Base-by-base conservation (phyloP, 2,797 vertebrate genomes). In the Catharus ustulatus region DNA sequence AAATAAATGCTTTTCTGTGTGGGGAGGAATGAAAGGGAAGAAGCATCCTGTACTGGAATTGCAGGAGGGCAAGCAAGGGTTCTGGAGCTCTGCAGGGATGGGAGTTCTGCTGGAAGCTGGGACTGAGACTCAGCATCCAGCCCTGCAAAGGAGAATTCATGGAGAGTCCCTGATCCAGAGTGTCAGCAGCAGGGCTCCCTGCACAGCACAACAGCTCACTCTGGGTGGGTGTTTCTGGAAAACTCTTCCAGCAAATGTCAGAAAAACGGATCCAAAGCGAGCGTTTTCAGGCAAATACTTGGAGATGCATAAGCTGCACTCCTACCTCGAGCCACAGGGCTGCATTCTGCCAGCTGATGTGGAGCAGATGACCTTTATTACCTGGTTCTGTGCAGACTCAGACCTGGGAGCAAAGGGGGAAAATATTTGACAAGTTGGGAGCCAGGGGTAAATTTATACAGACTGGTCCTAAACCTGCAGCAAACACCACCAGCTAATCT, bases 341-440 rank as follows among this genome's bases (percentile, higher is more conserved):
- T 48, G 75, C 15, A 15, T 77, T 42, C 10, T 72, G 93, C 87
- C 9, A 54, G 20, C 63, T 94, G 66, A 89, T 93, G 73, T 42
- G 84, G 62, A 91, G 30, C 95, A 95, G 93, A 90, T 94, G 89
- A 89, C 8, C 5, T 93, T 93, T 69, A 40, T 75, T 87, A 91
- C 94, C 95, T 95, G 95, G 59, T 22, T 91, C 55, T 89, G 43
- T 16, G 69, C 54, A 88, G 14, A 72, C 54, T n/a, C 76, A 40
- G 15, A n/a, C 48, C 30, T 80, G 81, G 54, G 74, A 87, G 78
- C 52, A 79, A 61, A 77, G 17, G 15, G 48, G 77, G 26, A 9
- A 59, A 85, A 55, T 36, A 64, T 12, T 40, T 78, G 62, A 68
- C 75, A n/a, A 54, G 16, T 15, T 72, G 46, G 54, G 82, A 90